Evolutionary conservation across 1,140 invertebrate genomes (phyloP), one percentile per base, ranked within the genome.

Genomic region (Drosophila nasuta): DNA sequence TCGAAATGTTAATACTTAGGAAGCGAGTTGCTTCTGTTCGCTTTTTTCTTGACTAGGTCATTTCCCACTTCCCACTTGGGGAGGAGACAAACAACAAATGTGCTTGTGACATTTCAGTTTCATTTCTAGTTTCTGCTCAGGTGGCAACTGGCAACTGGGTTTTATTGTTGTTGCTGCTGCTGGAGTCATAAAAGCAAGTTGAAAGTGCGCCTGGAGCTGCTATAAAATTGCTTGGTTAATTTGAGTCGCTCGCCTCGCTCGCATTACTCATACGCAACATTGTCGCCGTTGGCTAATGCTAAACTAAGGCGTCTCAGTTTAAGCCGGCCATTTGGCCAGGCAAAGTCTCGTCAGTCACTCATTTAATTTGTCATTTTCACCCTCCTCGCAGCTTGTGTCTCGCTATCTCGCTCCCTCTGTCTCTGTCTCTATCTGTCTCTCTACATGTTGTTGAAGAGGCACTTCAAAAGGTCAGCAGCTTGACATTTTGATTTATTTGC

Each of bases 401-500:
- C 20, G 20, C 20, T 25, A 25, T 25, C 20, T 25, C 20, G 20
- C 20, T 25, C 3, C 20, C 20, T 25, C 3, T 25, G 20, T 25
- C 20, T 25, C 20, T 25, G 20, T 25, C 20, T 25, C 20, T 25
- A 25, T 25, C 20, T 25, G 20, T 25, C 20, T 25, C 20, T 25
- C 45, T 33, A 28, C 15, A 13, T 57, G 38, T 77, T 59, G 30
- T 51, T 83, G 52, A 58, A 81, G 71, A 82, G 73, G 46, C 66
- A 69, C 69, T 81, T 78, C 65, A 72, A 79, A 25, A 87, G 82
- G 59, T 66, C 28, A 81, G 63, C 75, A 79, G 71, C 79, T 75
- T 87, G 82, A 87, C 82, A 82, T 87, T 86, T 82, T 86, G 79
- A 86, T 88, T 87, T 87, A 87, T 86, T 79, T 81, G 70, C 79